Evolutionary conservation across 2,888 invertebrate genomes (phyloP), one percentile per base, ranked within the genome.

Genomic region (Pherbina coryleti): DNA sequence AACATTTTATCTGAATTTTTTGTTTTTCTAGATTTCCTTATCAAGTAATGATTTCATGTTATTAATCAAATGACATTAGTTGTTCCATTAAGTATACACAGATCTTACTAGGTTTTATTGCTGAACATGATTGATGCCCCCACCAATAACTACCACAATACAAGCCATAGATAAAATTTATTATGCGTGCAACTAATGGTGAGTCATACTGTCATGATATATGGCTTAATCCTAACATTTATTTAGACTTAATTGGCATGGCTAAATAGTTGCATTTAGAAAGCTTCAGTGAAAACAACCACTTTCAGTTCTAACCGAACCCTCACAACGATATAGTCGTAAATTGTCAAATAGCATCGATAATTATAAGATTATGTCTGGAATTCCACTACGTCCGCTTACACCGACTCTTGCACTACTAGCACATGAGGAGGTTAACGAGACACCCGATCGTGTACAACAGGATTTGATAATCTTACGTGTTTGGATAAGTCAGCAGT

Each of bases 401-500:
- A 82, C 86, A 73, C 85, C 87, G 5, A 83, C 81, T 19, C 77
- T 88, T 64, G 85, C 85, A 77, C 85, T 85, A 80, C 85, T 89
- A 80, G 92, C 91, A 25, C 85, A 85, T 55, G 84, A 87, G 71
- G 90, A 91, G 81, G 82, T 92, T 53, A 89, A 90, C 74, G 92
- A 92, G 85, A 90, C 88, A 71, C 91, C 91, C 0, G 88, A 88
- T 3, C 83, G 90, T 51, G 86, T 91, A 25, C 85, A 86, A 19
- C 87, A 89, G 62, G 91, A 91, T 83, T 86, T 92, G 34, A 84
- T 89, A 22, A 87, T 90, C 66, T 86, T 92, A 25, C 87, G 89
- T 34, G 88, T 89, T 9, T 92, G 92, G 92, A 85, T 92, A 69
- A 84, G 85, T 2, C 90, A 91, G 81, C 91, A 91, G 81, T 89